phyloP scores from a whole-genome alignment of 2,797 vertebrate genomes.

The Squalus acanthias region DNA sequence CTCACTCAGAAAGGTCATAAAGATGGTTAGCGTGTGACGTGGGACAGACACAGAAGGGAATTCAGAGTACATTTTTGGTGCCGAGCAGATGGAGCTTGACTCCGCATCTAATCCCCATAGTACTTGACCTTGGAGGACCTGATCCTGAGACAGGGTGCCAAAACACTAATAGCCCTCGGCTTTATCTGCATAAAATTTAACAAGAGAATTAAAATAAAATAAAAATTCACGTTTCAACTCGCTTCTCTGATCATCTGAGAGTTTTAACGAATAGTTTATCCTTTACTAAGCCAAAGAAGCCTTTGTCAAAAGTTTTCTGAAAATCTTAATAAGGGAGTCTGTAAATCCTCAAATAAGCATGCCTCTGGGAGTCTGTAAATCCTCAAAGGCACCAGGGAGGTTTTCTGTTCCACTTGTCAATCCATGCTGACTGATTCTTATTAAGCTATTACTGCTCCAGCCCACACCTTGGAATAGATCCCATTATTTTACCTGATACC shows the following conservation, averaged over 20 bases:
- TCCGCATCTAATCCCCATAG: background rate
- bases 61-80: background rate
- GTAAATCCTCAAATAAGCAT: background rate
- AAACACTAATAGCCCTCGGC: background rate
- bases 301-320: background rate
- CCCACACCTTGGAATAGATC: background rate
- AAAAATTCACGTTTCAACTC: background rate
- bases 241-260: background rate
- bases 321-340: background rate
- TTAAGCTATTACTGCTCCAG: background rate
- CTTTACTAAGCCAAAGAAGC: background rate
- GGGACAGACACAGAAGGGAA: background rate
- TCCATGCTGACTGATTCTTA: background rate
- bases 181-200: background rate
- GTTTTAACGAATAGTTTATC: background rate
- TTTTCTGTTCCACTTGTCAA: background rate
- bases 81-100: background rate
- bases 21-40: background rate
- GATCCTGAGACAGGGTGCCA: background rate
- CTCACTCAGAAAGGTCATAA: background rate
- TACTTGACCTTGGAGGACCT: background rate
- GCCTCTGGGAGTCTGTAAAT: background rate
- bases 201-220: background rate
- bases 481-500: background rate
- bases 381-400: background rate